Conservation (phyloP, 2,113 vertebrate genomes). For the Xerus inauris region DNA sequence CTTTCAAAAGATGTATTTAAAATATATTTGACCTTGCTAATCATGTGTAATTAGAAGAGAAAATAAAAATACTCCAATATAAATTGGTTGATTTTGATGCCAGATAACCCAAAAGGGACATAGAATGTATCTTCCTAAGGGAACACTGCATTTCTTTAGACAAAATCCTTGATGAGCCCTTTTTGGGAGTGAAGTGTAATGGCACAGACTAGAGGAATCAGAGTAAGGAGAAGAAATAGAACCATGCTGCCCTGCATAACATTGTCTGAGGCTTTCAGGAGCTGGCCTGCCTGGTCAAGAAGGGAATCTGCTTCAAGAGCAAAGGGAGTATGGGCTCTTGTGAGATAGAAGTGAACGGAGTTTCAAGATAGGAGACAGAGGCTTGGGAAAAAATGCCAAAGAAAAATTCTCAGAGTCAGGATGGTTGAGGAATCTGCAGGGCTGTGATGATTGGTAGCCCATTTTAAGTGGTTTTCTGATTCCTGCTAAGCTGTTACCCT, state of each 20-base stretch:
- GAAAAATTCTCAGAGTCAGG: not conserved
- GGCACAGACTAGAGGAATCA: not conserved
- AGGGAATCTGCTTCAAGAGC: not conserved
- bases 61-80: not conserved
- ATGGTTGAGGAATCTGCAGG: not conserved
- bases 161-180: not conserved
- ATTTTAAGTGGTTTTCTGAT: not conserved
- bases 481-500: not conserved
- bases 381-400: too few species aligned
- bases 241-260: fast-evolving
- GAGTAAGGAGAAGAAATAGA: too few species aligned
- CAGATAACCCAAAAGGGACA: not conserved
- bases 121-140: not conserved
- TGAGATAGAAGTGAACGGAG: not conserved
- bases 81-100: not conserved
- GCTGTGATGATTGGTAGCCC: not conserved
- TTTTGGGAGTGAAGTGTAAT: not conserved
- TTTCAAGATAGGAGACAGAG: not conserved
- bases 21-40: not conserved
- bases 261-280: not conserved
- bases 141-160: not conserved
- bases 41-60: not conserved
- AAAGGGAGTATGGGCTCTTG: fast-evolving
- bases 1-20: not conserved
- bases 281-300: not conserved